Evolutionary conservation across 1,140 invertebrate species (phyloP).

Genomic region (Riptortus pedestris): DNA sequence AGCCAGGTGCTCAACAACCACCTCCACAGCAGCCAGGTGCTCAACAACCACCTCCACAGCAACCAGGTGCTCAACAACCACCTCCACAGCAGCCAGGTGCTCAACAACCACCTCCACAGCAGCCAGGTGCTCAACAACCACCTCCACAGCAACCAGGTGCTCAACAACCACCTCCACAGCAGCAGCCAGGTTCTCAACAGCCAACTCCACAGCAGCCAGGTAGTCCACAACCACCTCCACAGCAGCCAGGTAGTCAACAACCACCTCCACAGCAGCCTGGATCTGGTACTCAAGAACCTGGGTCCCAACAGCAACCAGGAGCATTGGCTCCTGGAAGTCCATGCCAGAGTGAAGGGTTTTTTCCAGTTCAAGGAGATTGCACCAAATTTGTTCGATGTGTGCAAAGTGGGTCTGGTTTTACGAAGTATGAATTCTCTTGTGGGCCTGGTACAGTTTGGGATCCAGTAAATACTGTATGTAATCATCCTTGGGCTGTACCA

Average conservation of each 20-base stretch:
- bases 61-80: not conserved
- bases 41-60: conserved; percentile 19
- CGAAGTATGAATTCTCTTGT: conserved; percentile 38
- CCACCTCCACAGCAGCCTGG: conserved; percentile 21
- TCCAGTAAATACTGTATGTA: conserved; percentile 40
- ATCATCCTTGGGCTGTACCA: conserved; percentile 38
- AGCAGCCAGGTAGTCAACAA: conserved; percentile 3
- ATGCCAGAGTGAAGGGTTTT: conserved; percentile 48
- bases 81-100: conserved; percentile 10
- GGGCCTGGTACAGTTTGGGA: conserved; percentile 41
- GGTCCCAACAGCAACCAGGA: not conserved
- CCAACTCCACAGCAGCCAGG: conserved; percentile 1
- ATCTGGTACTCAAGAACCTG: conserved; percentile 8
- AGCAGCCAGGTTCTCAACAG: not conserved
- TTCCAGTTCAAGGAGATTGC: conserved; percentile 38
- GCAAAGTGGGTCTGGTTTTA: conserved; percentile 37
- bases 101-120: conserved; percentile 26
- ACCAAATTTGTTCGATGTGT: conserved; percentile 39
- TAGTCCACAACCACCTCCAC: not conserved
- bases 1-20: conserved; percentile 13
- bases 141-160: conserved; percentile 16
- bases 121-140: conserved; percentile 18
- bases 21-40: conserved; percentile 18
- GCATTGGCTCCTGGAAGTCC: conserved; percentile 6
- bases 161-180: conserved; percentile 2